Percentiles rank a stretch among this genome's conserved stretches.
These are phyloP conservation scores for Trialeurodes vaporariorum DNA, from an alignment of 1,140 invertebrate species.

Conservation along the genomic window DNA sequence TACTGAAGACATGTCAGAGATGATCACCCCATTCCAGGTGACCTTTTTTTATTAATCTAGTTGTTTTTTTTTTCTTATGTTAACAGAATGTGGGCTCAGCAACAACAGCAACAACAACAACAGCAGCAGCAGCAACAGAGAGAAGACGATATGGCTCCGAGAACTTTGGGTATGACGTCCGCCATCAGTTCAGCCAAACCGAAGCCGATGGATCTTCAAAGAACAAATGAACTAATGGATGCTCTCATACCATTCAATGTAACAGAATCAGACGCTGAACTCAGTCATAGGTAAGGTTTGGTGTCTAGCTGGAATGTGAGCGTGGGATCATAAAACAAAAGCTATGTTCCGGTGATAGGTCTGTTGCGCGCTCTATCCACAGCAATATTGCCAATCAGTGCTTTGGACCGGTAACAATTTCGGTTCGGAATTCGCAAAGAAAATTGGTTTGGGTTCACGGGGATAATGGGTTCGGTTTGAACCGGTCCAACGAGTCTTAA, in stretches of 20 bases:
- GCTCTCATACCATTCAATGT: conserved; percentile 76
- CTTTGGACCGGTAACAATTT: too few relatives aligned
- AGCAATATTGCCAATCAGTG: too few relatives aligned
- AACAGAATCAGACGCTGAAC: conserved; percentile 81
- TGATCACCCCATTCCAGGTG: too few relatives aligned
- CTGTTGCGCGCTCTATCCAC: too few relatives aligned
- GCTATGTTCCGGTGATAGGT: too few relatives aligned
- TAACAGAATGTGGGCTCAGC: background rate
- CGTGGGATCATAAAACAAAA: background rate
- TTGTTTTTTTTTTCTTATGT: background rate
- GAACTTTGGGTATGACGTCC: conserved; percentile 77
- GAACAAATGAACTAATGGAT: conserved; percentile 72
- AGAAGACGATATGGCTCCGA: conserved; percentile 21
- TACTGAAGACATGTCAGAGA: too few relatives aligned
- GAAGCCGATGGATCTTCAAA: conserved; percentile 68
- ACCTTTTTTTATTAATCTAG: too few relatives aligned
- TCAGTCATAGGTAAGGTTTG: conserved; percentile 71
- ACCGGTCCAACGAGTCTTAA: too few relatives aligned
- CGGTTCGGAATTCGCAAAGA: too few relatives aligned
- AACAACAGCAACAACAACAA: background rate
- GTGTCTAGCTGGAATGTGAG: too few relatives aligned
- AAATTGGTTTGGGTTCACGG: too few relatives aligned
- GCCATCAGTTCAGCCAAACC: conserved; percentile 82
- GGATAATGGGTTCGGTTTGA: too few relatives aligned
- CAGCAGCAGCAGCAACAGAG: conserved; percentile 16